Evolutionary conservation across 2,113 vertebrate genomes (phyloP).

Genomic region (Cichladusa arquata): DNA sequence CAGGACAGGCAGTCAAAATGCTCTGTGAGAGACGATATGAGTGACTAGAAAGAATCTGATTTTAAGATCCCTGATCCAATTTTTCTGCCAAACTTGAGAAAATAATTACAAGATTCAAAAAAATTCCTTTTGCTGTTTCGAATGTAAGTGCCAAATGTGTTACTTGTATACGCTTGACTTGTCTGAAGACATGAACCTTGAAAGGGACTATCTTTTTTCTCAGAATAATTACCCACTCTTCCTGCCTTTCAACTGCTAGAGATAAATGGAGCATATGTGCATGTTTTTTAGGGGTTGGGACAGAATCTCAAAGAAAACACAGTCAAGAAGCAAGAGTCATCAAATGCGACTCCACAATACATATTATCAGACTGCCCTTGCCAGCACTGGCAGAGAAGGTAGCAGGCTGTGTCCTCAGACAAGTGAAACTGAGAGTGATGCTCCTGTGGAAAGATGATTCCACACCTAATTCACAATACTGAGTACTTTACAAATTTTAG

Average conservation of each 20-base stretch:
- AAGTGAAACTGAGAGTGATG: not conserved
- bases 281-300: not conserved
- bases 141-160: constrained; percentile 18
- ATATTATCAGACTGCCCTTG: not conserved
- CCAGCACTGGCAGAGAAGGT: not conserved
- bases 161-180: constrained; percentile 32
- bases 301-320: not conserved
- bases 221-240: constrained; percentile 50
- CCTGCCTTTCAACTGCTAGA: constrained; percentile 8
- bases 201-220: constrained; percentile 24
- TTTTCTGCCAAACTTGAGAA: constrained; percentile 58
- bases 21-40: not conserved
- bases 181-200: constrained; percentile 28
- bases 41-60: constrained; percentile 7
- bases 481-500: not conserved
- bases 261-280: constrained; percentile 19
- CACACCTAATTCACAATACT: not conserved
- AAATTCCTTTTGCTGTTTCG: constrained; percentile 43
- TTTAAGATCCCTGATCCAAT: constrained; percentile 51
- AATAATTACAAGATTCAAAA: constrained; percentile 59
- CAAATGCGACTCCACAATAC: not conserved
- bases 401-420: not conserved
- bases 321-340: not conserved
- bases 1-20: constrained; percentile 39
- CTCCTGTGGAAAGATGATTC: not conserved